Base-by-base conservation (phyloP, 2,113 vertebrate genomes). In the Prietella phreatophila region DNA sequence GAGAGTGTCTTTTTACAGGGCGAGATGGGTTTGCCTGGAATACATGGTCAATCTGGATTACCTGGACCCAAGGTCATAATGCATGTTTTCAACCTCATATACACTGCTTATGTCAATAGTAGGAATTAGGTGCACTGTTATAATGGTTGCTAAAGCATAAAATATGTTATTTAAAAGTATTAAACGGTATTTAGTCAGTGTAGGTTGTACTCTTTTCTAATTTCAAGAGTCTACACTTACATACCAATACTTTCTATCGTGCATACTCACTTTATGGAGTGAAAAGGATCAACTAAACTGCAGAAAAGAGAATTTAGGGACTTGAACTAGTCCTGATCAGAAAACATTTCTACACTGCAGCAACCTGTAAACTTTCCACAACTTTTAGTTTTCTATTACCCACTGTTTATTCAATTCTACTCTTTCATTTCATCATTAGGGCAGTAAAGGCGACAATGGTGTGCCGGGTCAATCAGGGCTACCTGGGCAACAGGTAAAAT, bases 401-500 rank as follows among this genome's bases (percentile, higher is more conserved):
- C 5, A 30, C 19, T 76, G 36, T 78, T 50, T 78, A 78, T 50
- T 50, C 76, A 82, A 10, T 14, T 81, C 5, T 27, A 56, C 17
- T 36, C 22, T 39, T 88, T 88, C 91, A 8, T 83, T 39, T 50
- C 84, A 85, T 92, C n/a, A 89, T 63, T 85, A 99, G 98, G 98
- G 98, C 30, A 96, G 69, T 92, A 97, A 97, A 92, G 98, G 98
- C 1, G 97, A 97, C 90, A 93, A 90, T 92, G 98, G 97, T 92
- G 91, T 90, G 83, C 94, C 94, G 85, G 97, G 98, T 5, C 93
- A 94, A 85, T 86, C 93, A 90, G 98, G 98, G 87, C 69, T 86
- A 63, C 85, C 93, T 86, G 98, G 98, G 39, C 86, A 90, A 79
- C 94, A 94, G 97, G 98, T 99, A 96, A 93, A 91, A 88, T 90